A percentile compares a stretch with the other conserved stretches of the same genome.
These are phyloP conservation scores for Drosophila sturtevanti DNA, from an alignment of 1,140 invertebrate genomes.

Conservation along the genomic window DNA sequence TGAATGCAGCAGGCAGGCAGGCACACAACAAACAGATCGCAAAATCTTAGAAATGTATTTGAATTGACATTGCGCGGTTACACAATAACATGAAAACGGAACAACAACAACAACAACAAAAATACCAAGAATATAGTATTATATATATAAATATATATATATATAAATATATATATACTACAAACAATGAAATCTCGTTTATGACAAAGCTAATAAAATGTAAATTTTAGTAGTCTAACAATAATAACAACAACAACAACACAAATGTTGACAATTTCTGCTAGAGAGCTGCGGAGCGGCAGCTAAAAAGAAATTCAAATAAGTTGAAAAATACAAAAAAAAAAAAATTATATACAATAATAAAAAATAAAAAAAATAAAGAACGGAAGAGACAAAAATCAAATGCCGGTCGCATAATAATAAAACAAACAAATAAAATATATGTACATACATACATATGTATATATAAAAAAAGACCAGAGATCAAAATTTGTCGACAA, in stretches of 20 bases:
- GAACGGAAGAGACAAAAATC: slow-evolving; percentile 27
- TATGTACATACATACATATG: too few relatives aligned
- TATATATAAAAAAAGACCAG: slow-evolving; percentile 37
- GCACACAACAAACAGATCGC: not conserved
- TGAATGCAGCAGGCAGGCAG: not conserved
- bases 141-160: slow-evolving; percentile 26
- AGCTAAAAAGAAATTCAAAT: slow-evolving; percentile 47
- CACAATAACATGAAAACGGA: slow-evolving; percentile 58
- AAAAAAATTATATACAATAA: not conserved
- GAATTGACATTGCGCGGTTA: slow-evolving; percentile 39
- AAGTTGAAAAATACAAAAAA: slow-evolving; percentile 25
- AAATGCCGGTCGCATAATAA: slow-evolving; percentile 67
- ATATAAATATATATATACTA: not conserved
- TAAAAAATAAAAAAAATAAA: too few relatives aligned
- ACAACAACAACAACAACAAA: slow-evolving; percentile 18
- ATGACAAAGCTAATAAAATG: slow-evolving; percentile 73
- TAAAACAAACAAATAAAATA: slow-evolving; percentile 37
- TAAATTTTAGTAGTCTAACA: slow-evolving; percentile 58
- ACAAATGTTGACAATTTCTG: slow-evolving; percentile 7
- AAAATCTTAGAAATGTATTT: slow-evolving; percentile 14
- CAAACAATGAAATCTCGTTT: slow-evolving; percentile 43
- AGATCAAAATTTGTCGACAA: slow-evolving; percentile 53
- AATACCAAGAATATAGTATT: slow-evolving; percentile 31
- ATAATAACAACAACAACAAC: slow-evolving; percentile 31
- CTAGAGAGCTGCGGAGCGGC: slow-evolving; percentile 5